Base-by-base conservation (phyloP, 2,888 invertebrate genomes). In the Amphimallon solstitiale region DNA sequence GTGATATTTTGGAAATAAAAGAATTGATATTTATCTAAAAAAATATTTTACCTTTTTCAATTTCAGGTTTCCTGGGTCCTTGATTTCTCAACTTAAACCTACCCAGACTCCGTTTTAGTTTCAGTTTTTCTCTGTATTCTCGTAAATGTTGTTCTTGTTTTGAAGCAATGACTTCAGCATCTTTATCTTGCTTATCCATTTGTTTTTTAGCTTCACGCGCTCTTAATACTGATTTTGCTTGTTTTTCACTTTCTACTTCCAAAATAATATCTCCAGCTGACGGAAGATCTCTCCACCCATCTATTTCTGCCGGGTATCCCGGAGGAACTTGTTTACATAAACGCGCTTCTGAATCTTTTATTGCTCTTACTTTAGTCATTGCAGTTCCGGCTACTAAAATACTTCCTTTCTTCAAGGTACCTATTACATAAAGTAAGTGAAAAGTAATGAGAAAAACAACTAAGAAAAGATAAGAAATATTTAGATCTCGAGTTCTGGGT, bases 281-380 rank as follows among this genome's bases (percentile, higher is more conserved):
- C 0, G 98, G 98, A 70, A 98, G 77, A 70, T 92, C 91, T 70
- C 89, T 88, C 98, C 98, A 99, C 2, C 98, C 98, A 52, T 92
- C 86, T 54, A 97, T 89, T 78, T 93, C 92, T 0, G 91, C 94
- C 0, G 97, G 93, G 1, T 89, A 88, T 0, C 93, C 88, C 0
- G 97, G 95, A n/a, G 86, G 82, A 0, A 93, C 96, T 74, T 86
- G 83, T 5, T 84, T 81, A 1, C 97, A 69, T 0, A 86, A 81
- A 1, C 85, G 81, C 0, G 94, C 94, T 34, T 89, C 87, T 61
- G 95, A 92, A 78, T 94, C 89, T 75, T 91, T 91, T 80, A 98
- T 86, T 2, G 88, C 86, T 45, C 95, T 87, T 0, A 92, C 91
- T 86, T 92, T 95, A 1, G 90, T 94, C 90, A 92, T 93, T 0